Percentiles rank a stretch among this genome's conserved stretches.
phyloP scores from a whole-genome alignment of 2,888 invertebrate species.

The Rhorus exstirpatorius region DNA sequence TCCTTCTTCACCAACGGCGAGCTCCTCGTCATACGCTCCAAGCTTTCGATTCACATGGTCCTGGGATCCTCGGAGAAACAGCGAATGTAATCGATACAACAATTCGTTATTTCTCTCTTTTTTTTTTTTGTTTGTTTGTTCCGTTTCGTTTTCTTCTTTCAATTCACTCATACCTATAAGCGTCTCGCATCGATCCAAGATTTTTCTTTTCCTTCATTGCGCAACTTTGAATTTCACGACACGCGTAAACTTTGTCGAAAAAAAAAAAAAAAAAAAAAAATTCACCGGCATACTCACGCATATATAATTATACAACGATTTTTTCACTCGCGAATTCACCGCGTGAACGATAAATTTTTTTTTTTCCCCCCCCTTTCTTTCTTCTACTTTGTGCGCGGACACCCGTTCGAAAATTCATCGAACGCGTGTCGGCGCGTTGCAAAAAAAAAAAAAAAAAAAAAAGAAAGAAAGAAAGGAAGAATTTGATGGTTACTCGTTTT shows the following conservation, averaged over 20 bases:
- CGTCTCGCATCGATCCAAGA: slow-evolving; percentile 14
- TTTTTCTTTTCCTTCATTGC: neutral
- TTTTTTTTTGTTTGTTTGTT: too few relatives aligned
- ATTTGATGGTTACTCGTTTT: neutral
- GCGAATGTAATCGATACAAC: slow-evolving; percentile 9
- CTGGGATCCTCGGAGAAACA: slow-evolving; percentile 21
- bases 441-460: neutral
- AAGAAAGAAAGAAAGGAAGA: too few relatives aligned
- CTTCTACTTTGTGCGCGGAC: neutral
- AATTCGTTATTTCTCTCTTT: too few relatives aligned
- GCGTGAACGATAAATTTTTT: slow-evolving; percentile 1
- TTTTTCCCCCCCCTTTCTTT: slow-evolving; percentile 8
- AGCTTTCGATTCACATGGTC: slow-evolving; percentile 33
- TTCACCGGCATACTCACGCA: slow-evolving; percentile 22
- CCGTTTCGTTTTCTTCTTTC: neutral
- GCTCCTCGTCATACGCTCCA: slow-evolving; percentile 4
- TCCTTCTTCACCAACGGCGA: neutral
- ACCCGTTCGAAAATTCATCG: neutral
- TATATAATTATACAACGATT: slow-evolving; percentile 10
- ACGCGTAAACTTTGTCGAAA: slow-evolving; percentile 24
- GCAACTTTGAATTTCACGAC: slow-evolving; percentile 32
- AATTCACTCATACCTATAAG: slow-evolving; percentile 21
- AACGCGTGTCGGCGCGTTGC: neutral
- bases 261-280: slow-evolving; percentile 1
- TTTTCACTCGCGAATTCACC: slow-evolving; percentile 10